Base-by-base conservation (phyloP, 2,888 invertebrate species). In the Sphinx pinastri region DNA sequence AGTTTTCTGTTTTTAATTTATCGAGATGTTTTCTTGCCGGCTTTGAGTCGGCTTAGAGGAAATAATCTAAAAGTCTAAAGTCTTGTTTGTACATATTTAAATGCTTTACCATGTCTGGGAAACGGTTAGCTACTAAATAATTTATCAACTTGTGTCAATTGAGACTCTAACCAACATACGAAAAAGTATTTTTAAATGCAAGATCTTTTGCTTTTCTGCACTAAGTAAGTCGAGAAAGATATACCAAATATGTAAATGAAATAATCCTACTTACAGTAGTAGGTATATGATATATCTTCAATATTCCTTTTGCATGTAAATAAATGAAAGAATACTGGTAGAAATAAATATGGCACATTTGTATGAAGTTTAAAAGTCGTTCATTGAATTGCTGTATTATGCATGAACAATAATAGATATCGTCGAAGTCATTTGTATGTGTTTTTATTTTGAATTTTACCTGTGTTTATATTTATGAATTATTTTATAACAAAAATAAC, bases 1-100 rank as follows among this genome's bases (percentile, higher is more conserved):
- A 68, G 54, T 68, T 72, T 55, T 45, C 8, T 16, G 16, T 63
- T 63, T 54, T 71, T 73, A 67, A 72, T 76, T 75, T 74, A 71
- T 69, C 67, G 69, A 52, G 63, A 71, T 74, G 71, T 72, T 57
- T 63, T 67, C 67, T 72, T 57, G 47, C 63, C 49, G 16, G 16
- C 19, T 47, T 70, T 57, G 14, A 49, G 45, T 13, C 14, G 38
- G 25, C 55, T 68, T 54, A 14, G 47, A 67, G 13, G 63, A 13
- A 63, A 63, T 49, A 63, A 63, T 63, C 49, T 63, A 19, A 63
- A 63, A 63, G 47, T 63, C 63, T 63, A 25, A 63, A 49, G 19
- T 16, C 19, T 63, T 49, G 63, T 49, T 63, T 63, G 63, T 63
- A 19, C 63, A 49, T 49, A 63, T 63, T 63, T 63, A 63, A 49